These are phyloP conservation scores for Papilio protenor DNA, from an alignment of 2,888 invertebrate species.

Conservation along the genomic window DNA sequence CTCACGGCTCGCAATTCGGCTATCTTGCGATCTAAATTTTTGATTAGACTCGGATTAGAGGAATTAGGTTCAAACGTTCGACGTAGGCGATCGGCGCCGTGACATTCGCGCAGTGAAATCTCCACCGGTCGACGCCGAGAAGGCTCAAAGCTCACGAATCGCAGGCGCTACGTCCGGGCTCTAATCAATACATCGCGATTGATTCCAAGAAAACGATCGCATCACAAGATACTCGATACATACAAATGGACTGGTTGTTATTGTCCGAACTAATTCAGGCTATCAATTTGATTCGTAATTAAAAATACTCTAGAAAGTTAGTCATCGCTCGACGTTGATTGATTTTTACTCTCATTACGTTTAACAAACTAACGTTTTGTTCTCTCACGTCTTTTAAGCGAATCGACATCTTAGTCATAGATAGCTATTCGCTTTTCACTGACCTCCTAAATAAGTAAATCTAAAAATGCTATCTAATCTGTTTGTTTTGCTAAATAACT, in stretches of 20 bases:
- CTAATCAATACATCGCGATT: constrained; percentile 64
- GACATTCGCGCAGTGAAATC: constrained; percentile 78
- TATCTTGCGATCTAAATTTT: constrained; percentile 80
- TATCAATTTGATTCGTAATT: constrained; percentile 71
- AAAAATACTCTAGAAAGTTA: constrained; percentile 78
- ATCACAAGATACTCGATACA: constrained; percentile 74
- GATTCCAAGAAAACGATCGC: constrained; percentile 62
- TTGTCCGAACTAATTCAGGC: constrained; percentile 66
- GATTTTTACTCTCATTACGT: constrained; percentile 46
- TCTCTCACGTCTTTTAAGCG: constrained; percentile 7
- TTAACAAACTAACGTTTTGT: constrained; percentile 36
- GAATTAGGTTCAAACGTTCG: constrained; percentile 71
- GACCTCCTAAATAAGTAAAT: neutral
- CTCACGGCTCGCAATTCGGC: constrained; percentile 79
- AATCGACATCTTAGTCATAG: constrained; percentile 11
- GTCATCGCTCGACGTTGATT: constrained; percentile 65
- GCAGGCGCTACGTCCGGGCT: constrained; percentile 70
- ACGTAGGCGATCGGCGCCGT: constrained; percentile 68
- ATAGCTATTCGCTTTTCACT: constrained; percentile 10
- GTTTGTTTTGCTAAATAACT: neutral
- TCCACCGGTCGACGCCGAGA: constrained; percentile 69
- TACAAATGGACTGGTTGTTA: constrained; percentile 56
- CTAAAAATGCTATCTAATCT: neutral
- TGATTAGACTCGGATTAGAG: constrained; percentile 79
- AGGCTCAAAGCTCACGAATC: constrained; percentile 61